phyloP scores from a whole-genome alignment of 1,140 invertebrate species.

The Venustaconcha ellipsiformis region DNA sequence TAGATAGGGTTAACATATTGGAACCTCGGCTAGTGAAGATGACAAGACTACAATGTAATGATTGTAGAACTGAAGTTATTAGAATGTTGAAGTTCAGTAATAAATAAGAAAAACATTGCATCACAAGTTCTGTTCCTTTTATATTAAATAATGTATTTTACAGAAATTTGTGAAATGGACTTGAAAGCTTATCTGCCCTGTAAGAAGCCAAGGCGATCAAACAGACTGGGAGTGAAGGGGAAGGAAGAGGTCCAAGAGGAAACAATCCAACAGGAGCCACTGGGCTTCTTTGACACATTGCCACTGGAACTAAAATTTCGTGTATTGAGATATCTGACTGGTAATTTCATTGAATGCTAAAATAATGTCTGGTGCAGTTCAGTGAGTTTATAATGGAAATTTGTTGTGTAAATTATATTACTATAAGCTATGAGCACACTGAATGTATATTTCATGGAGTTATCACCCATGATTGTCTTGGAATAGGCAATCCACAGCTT shows the following conservation, averaged over 20 bases:
- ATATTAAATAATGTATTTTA: too few species aligned
- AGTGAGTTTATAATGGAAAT: slow-evolving; percentile 3
- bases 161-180: slow-evolving; percentile 40
- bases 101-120: too few species aligned
- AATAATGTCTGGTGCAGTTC: not conserved
- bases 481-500: too few species aligned
- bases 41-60: too few species aligned
- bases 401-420: slow-evolving; percentile 17
- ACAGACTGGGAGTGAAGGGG: slow-evolving; percentile 57
- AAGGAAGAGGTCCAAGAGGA: slow-evolving; percentile 42
- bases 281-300: slow-evolving; percentile 64
- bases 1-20: too few species aligned
- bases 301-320: slow-evolving; percentile 65
- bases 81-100: too few species aligned
- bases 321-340: slow-evolving; percentile 58
- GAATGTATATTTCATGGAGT: too few species aligned
- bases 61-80: too few species aligned
- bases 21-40: too few species aligned
- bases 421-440: too few species aligned
- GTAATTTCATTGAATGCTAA: slow-evolving; percentile 40
- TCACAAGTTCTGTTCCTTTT: too few species aligned
- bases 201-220: slow-evolving; percentile 63
- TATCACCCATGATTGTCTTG: too few species aligned
- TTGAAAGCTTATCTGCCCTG: slow-evolving; percentile 54
- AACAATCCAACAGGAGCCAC: slow-evolving; percentile 40